phyloP scores from a whole-genome alignment of 2,797 vertebrate species.

The Lagorchestes hirsutus region DNA sequence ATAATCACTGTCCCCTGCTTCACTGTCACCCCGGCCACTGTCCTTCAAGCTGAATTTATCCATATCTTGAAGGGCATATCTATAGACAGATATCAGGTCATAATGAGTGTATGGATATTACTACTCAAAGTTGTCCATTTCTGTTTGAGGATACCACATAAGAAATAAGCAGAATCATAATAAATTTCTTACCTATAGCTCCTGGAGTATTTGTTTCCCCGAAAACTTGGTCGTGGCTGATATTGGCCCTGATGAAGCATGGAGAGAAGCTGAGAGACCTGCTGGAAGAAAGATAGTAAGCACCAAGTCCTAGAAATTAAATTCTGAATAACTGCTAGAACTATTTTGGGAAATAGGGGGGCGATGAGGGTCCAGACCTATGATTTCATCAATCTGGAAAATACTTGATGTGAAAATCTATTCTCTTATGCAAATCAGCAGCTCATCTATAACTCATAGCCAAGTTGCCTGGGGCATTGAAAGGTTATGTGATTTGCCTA shows the following conservation, averaged over 20 bases:
- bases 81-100: slow-evolving; percentile 81
- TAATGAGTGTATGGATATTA: not conserved
- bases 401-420: not conserved
- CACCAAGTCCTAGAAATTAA: slow-evolving; percentile 73
- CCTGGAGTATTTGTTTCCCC: slow-evolving; percentile 99
- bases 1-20: slow-evolving; percentile 98
- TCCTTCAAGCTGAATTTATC: slow-evolving; percentile 99
- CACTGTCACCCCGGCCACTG: slow-evolving; percentile 97
- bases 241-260: slow-evolving; percentile 99
- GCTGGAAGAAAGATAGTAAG: slow-evolving; percentile 88
- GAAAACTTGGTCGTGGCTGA: slow-evolving; percentile 98
- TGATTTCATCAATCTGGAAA: not conserved
- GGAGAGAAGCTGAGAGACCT: slow-evolving; percentile 99
- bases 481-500: not conserved
- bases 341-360: not conserved
- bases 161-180: not conserved
- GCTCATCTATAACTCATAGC: not conserved
- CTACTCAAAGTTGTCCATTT: not conserved
- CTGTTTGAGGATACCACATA: not conserved
- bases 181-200: slow-evolving; percentile 94
- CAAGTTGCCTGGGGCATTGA: not conserved
- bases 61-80: slow-evolving; percentile 98
- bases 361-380: not conserved
- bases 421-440: not conserved
- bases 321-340: not conserved